Evolutionary conservation across 2,113 vertebrate species (phyloP), one percentile per base, ranked within the genome.

Genomic region (Pycnonotus jocosus): DNA sequence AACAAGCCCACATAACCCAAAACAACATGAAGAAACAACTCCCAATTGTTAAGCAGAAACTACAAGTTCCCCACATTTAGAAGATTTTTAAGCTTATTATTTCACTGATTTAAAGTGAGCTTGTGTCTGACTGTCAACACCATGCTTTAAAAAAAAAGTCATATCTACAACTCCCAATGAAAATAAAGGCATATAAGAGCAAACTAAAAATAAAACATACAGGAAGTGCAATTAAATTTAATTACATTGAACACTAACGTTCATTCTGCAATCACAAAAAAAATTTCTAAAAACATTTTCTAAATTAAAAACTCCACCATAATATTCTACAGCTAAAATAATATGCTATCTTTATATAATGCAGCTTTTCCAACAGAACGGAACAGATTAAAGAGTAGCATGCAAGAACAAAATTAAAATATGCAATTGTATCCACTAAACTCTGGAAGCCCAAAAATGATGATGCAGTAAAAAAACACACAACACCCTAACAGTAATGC

Each of bases 141-240:
- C 11, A 76, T 12, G 42, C 57, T 66, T 95, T 91, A 17, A 47
- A 85, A 77, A 19, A 47, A 33, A 31, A 18, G 44, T 51, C 10
- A 92, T 83, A 92, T 53, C 70, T 91, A 88, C 20, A 95, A 61
- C 31, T 95, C 73, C 58, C 8, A 5, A 70, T 86, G 87, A 95
- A 89, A 94, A 95, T 71, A 95, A 94, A 93, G 77, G 70, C 74
- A 86, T 88, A 83, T 25, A 86, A 93, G 76, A 95, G 85, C 45
- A 96, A 89, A 90, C 71, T 96, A 95, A 97, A 97, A 97, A 95
- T 87, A 97, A 97, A 93, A 95, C 62, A 90, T 42, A 94, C n/a
- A 94, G 89, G 91, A 97, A 97, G 96, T 95, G 53, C 62, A 97
- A 97, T 96, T 98, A 96, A 28, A 82, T 96, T 97, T 95, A 96